Percentiles rank a stretch among this genome's conserved stretches.
These are phyloP conservation scores for Morone saxatilis DNA, from an alignment of 2,113 vertebrate species.

Conservation along the genomic window DNA sequence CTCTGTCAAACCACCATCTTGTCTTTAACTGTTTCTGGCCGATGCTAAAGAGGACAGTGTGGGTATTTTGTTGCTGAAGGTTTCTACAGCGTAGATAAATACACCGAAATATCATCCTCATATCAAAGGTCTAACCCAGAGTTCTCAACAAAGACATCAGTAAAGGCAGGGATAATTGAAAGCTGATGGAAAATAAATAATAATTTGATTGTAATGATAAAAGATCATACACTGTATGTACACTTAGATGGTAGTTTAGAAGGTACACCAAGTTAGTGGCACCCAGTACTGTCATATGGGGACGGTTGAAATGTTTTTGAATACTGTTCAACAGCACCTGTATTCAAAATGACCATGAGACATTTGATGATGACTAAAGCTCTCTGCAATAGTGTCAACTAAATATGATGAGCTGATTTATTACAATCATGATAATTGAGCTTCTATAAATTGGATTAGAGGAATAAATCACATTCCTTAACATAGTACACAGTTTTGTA, in stretches of 20 bases:
- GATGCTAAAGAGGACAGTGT: background rate
- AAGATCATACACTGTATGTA: background rate
- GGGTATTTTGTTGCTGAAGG: background rate
- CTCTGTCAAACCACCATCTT: slow-evolving; percentile 18
- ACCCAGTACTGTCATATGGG: background rate
- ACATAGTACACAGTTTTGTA: background rate
- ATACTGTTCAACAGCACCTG: background rate
- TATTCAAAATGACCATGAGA: background rate
- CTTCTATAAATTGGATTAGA: background rate
- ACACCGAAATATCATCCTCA: background rate
- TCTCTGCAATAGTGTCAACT: background rate
- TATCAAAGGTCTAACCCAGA: background rate
- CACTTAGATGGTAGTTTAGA: background rate
- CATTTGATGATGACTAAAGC: background rate
- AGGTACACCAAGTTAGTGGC: background rate
- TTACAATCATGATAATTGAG: background rate
- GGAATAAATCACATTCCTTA: background rate
- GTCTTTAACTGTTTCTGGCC: background rate
- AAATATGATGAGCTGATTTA: slow-evolving; percentile 14
- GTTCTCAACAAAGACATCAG: background rate
- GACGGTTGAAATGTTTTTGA: background rate
- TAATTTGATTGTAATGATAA: background rate
- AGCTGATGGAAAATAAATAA: background rate
- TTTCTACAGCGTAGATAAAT: background rate
- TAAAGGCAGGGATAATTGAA: background rate